Conservation (phyloP, 2,113 vertebrate species). For the Numida meleagris region DNA sequence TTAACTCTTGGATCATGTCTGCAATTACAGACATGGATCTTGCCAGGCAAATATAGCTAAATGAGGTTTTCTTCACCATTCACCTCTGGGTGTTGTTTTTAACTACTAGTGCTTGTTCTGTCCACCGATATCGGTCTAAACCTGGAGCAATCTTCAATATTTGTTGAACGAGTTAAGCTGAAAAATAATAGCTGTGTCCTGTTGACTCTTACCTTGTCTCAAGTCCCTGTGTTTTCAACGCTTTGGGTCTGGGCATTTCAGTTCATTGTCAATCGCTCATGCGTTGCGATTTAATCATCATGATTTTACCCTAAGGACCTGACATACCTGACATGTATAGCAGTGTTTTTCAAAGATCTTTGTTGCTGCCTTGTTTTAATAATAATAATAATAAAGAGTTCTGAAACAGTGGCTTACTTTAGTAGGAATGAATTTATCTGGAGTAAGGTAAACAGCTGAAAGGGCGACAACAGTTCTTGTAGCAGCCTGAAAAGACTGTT, state of each 20-base stretch:
- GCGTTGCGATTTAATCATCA: not conserved
- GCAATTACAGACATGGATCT: not conserved
- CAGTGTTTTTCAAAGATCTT: not conserved
- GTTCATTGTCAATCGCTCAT: slow-evolving; percentile 10
- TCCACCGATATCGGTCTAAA: not conserved
- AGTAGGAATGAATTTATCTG: not conserved
- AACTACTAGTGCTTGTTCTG: not conserved
- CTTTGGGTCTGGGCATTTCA: slow-evolving; percentile 15
- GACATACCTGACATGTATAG: not conserved
- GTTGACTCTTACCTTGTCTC: not conserved
- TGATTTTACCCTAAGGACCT: slow-evolving; percentile 16
- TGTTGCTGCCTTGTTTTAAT: not conserved
- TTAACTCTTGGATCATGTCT: slow-evolving; percentile 1
- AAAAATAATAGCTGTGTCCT: not conserved
- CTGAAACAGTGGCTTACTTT: not conserved
- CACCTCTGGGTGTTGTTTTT: not conserved
- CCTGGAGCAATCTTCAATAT: not conserved
- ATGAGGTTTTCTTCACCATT: not conserved
- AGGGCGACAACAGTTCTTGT: not conserved
- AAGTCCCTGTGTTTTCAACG: not conserved
- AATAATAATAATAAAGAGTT: not conserved
- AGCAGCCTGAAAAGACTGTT: not conserved
- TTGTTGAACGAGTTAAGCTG: not conserved
- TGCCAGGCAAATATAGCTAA: slow-evolving; percentile 2
- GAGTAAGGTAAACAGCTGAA: not conserved